Base-by-base conservation (phyloP, 2,113 vertebrate genomes). In the Ceyx margarethae region DNA sequence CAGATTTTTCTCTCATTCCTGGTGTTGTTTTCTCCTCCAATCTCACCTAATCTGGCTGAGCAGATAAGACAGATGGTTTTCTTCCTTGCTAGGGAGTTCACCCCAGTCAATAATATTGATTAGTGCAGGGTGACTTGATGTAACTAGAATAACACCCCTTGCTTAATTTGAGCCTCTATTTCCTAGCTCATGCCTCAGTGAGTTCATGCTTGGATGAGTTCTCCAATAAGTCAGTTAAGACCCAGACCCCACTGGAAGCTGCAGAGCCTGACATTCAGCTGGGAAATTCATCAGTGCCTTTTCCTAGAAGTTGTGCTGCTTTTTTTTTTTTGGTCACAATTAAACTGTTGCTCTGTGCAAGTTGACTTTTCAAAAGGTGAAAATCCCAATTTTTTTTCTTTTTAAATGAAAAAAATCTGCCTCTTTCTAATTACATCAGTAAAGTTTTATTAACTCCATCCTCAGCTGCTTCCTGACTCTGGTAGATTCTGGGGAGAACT, bases 41-140 rank as follows among this genome's bases (percentile, higher is more conserved):
- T 68, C 60, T 72, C 16, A 5, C 61, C 21, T 89, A 67, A 48
- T 58, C 3, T 33, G 73, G 29, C 56, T 40, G 26, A 87, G 43
- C 46, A 91, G 85, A 60, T 93, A 61, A 69, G 80, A 43, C 66
- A 71, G 85, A 78, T 67, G 68, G 54, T 81, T 97, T 95, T 74
- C 85, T 83, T 86, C 81, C 97, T 96, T 89, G 26, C 74, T 35
- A 11, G 13, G 72, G 83, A 91, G 91, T 92, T 96, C 86, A 57
- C 95, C 89, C 96, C 78, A 91, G 96, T 97, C 97, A 97, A 97
- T 97, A 97, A 89, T 97, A 98, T 97, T 61, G 97, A 98, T 98
- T 97, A 97, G 96, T 95, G 96, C 91, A 60, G 95, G 97, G 94
- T 98, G 98, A 97, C 92, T 97, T 97, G 96, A 97, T 95, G 92